A percentile compares a stretch with the other conserved stretches of the same genome.
Evolutionary conservation across 2,888 invertebrate species (phyloP).

Genomic region (Orthonychiurus folsomi): DNA sequence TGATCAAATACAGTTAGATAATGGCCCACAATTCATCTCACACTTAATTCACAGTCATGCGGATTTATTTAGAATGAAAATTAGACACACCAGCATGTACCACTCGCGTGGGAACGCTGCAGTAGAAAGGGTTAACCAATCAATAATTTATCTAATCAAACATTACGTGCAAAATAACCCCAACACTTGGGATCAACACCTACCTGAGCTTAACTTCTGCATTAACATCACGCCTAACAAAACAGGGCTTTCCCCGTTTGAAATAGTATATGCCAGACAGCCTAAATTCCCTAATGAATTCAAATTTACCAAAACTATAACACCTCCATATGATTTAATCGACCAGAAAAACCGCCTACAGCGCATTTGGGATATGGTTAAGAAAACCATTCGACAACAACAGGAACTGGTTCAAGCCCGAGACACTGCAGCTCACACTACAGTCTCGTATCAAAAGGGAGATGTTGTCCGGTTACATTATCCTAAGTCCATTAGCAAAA

Average conservation of each 20-base stretch:
- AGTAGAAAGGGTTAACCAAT: not conserved
- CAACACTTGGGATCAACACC: not conserved
- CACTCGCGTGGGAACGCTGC: not conserved
- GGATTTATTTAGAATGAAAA: not conserved
- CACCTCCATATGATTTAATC: not conserved
- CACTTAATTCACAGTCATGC: not conserved
- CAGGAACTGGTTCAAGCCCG: not conserved
- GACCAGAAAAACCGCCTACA: not conserved
- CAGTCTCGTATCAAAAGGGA: not conserved
- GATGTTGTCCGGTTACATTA: not conserved
- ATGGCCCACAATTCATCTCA: not conserved
- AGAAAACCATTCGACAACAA: not conserved
- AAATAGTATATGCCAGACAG: not conserved
- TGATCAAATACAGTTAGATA: not conserved
- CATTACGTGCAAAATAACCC: not conserved
- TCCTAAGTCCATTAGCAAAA: not conserved
- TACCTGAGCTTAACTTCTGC: not conserved
- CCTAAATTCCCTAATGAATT: not conserved
- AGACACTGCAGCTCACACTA: not conserved
- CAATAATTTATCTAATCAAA: not conserved
- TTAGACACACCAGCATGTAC: not conserved
- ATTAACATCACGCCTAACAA: not conserved
- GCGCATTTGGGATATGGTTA: not conserved
- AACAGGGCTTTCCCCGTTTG: not conserved
- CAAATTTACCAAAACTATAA: too few species aligned